Conservation (phyloP, 2,888 invertebrate genomes). For the Eledone cirrhosa region DNA sequence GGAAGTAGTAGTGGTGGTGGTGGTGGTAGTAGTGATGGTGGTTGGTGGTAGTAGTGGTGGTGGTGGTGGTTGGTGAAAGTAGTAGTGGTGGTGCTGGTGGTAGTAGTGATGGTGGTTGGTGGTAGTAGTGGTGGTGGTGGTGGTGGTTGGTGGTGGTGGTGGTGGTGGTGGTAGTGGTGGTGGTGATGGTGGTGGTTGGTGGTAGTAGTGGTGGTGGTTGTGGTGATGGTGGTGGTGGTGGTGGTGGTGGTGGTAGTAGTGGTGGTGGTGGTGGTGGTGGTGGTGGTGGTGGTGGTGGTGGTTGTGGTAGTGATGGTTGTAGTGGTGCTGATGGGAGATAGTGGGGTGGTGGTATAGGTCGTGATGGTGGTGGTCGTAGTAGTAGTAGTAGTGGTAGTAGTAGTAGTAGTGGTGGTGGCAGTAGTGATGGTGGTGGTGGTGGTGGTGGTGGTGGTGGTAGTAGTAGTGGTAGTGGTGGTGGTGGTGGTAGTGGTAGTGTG, state of each 20-base stretch:
- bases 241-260: conserved; percentile 26
- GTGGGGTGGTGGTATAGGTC: conserved; percentile 27
- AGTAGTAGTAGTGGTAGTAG: too few relatives aligned
- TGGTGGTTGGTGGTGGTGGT: background rate
- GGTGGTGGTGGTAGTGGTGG: background rate
- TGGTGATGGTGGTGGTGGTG: background rate
- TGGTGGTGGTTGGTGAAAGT: background rate
- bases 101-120: conserved; percentile 17
- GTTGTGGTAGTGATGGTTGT: conserved; percentile 6
- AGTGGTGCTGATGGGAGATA: conserved; percentile 27
- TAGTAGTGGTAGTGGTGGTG: conserved; percentile 28
- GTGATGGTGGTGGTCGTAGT: too few relatives aligned
- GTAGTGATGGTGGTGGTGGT: conserved; percentile 28
- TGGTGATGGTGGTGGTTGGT: background rate
- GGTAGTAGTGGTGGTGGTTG: background rate
- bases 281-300: conserved; percentile 22
- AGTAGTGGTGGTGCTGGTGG: conserved; percentile 24
- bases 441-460: conserved; percentile 30
- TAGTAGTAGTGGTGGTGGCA: conserved; percentile 30
- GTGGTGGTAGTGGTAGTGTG: too few relatives aligned
- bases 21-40: background rate
- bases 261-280: conserved; percentile 20
- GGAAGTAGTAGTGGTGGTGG: background rate
- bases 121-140: background rate
- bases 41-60: background rate